A percentile compares a stretch with the other conserved stretches of the same genome.
Conservation (phyloP, 2,797 vertebrate species). For the Malurus splendens region DNA sequence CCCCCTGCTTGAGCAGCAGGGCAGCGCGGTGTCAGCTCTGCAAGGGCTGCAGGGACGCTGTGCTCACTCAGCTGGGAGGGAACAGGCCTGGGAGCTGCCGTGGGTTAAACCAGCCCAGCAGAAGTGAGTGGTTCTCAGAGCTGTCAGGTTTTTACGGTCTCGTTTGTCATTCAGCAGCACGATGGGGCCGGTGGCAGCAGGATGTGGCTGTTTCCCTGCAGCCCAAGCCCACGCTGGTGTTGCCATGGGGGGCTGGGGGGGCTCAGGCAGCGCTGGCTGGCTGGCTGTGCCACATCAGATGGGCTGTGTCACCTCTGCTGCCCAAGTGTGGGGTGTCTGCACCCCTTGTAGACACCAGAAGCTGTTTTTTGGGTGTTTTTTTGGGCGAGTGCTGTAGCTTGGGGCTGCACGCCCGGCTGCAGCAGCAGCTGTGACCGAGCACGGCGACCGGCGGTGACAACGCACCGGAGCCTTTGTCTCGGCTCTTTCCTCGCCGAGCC, state of each 20-base stretch:
- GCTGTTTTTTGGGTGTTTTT: fast-evolving
- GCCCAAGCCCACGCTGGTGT: not conserved
- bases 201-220: not conserved
- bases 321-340: not conserved
- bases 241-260: fast-evolving
- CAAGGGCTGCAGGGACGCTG: fast-evolving
- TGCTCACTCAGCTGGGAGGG: fast-evolving
- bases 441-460: fast-evolving
- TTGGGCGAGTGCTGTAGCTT: fast-evolving
- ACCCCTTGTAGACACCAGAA: not conserved
- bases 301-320: not conserved
- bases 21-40: fast-evolving
- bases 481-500: not conserved
- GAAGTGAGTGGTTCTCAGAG: fast-evolving
- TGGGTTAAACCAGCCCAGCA: not conserved
- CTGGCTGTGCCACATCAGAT: fast-evolving
- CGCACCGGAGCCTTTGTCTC: not conserved
- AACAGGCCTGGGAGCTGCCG: not conserved
- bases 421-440: fast-evolving
- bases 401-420: not conserved
- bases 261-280: fast-evolving
- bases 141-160: fast-evolving
- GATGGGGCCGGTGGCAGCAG: fast-evolving
- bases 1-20: fast-evolving
- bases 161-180: fast-evolving